Conservation (phyloP, 2,113 vertebrate genomes). For the Theristicus caerulescens region DNA sequence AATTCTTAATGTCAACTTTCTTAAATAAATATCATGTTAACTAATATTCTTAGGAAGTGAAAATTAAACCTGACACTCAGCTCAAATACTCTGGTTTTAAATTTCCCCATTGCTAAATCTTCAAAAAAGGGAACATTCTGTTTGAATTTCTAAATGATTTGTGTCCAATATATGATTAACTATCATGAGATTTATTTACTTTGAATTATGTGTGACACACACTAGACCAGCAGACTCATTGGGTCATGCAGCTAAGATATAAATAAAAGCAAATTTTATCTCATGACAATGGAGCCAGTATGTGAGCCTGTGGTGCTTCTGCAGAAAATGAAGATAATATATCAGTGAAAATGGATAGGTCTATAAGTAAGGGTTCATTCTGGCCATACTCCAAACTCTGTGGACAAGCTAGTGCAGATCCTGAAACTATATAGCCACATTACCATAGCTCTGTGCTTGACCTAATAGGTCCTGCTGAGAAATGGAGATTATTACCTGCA, state of each 20-base stretch:
- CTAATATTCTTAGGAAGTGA: not conserved
- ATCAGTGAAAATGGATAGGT: not conserved
- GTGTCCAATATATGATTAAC: not conserved
- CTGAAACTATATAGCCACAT: not conserved
- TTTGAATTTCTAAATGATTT: not conserved
- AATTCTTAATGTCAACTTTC: not conserved
- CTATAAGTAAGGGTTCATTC: accelerated
- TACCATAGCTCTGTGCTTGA: not conserved
- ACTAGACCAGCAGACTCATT: not conserved
- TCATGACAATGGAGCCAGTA: not conserved
- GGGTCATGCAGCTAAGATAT: not conserved
- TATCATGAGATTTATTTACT: not conserved
- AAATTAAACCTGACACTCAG: constrained; percentile 2
- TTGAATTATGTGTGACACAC: not conserved
- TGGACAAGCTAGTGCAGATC: not conserved
- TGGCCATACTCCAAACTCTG: not conserved
- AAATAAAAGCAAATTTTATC: not conserved
- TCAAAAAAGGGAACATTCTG: not conserved
- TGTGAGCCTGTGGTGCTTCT: not conserved
- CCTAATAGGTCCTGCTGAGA: not conserved
- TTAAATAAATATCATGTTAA: not conserved
- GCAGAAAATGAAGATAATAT: accelerated
- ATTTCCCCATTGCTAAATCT: not conserved
- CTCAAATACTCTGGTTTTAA: not conserved
- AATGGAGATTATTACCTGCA: accelerated